Evolutionary conservation across 2,888 invertebrate species (phyloP), one percentile per base, ranked within the genome.

Genomic region (Stratiomys singularior): DNA sequence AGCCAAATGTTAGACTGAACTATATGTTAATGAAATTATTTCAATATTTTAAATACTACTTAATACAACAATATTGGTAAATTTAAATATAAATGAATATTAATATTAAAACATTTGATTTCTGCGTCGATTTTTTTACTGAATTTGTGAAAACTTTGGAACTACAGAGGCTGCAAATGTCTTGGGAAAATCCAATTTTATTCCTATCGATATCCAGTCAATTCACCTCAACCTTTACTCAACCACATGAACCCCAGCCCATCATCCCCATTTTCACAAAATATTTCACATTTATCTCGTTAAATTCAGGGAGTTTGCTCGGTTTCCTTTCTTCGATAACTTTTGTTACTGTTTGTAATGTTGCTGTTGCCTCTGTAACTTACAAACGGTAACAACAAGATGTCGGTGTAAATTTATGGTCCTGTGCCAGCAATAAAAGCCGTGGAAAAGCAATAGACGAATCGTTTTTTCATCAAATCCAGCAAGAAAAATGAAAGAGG

Each of bases 331-430:
- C 25, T 67, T 44, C 11, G 47, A 2, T 9, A 27, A 25, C 25
- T 71, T 46, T 46, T 44, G 67, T 44, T 67, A 67, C 69, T 47
- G 21, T 71, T 71, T 71, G 30, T 64, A 64, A 60, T 23, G 58
- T 72, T 69, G 77, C 79, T 79, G 78, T 78, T 78, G 76, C 76
- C 78, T 69, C 44, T 77, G 63, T 76, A 77, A 80, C 80, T 80
- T 79, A 81, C 80, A 81, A 81, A 79, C 80, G 80, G 77, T 71
- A 80, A 79, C 76, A 80, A 79, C 78, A 77, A 37, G 37, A 37
- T 37, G 37, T 37, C 37, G 52, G 52, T 52, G 79, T 79, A 79
- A 81, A 81, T 82, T 82, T 82, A 82, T 82, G 80, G 78, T 78
- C 71, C 72, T 76, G 64, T 76, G 79, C 76, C 63, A 63, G 79